A percentile compares a stretch with the other conserved stretches of the same genome.
phyloP scores from a whole-genome alignment of 2,888 invertebrate genomes.

The Ophraella communa region DNA sequence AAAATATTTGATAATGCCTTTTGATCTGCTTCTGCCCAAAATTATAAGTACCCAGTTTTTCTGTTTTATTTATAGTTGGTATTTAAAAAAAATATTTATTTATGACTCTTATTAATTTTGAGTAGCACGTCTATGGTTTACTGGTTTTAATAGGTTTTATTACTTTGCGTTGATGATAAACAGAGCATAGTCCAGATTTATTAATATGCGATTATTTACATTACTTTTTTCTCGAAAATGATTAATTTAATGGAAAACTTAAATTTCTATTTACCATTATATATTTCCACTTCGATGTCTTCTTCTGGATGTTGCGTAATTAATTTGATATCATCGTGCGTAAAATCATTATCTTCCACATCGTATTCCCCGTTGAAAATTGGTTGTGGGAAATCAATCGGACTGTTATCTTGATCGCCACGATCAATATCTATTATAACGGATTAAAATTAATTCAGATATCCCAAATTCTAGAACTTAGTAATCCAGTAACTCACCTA shows the following conservation, averaged over 20 bases:
- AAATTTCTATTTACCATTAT: constrained; percentile 6
- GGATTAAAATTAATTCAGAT: neutral
- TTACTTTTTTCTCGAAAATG: no score
- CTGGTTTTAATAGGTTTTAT: no score
- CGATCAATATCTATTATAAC: constrained; percentile 3
- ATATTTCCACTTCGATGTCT: constrained; percentile 9
- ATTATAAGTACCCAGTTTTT: no score
- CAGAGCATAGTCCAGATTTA: no score
- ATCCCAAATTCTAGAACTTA: neutral
- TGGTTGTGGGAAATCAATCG: constrained; percentile 12
- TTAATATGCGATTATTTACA: no score
- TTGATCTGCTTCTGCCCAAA: no score
- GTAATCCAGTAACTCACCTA: constrained; percentile 1
- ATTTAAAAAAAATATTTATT: no score
- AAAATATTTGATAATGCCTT: no score
- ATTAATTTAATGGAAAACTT: neutral
- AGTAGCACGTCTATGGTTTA: no score
- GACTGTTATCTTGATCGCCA: neutral
- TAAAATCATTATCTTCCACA: neutral
- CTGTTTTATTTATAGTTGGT: no score
- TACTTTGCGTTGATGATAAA: no score
- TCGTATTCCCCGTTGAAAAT: constrained; percentile 21
- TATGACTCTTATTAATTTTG: no score
- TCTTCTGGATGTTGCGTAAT: constrained; percentile 10
- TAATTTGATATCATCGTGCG: constrained; percentile 1